Conservation (phyloP, 2,888 invertebrate genomes). For the Eristalis intricaria region DNA sequence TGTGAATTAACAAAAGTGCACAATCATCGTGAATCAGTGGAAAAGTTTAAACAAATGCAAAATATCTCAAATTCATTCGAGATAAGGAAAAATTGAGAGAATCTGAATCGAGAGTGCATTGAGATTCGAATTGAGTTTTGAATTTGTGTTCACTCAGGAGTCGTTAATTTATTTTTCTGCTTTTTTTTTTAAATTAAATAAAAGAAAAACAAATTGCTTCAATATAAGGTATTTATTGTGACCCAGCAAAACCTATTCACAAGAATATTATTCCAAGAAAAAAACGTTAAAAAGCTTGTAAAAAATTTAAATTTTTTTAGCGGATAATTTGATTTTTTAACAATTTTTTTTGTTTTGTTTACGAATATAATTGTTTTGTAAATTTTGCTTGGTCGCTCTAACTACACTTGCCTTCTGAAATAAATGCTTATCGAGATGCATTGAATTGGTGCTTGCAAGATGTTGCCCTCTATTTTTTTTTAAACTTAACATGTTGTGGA, state of each 20-base stretch:
- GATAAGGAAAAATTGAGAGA: not conserved
- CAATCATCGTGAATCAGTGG: not conserved
- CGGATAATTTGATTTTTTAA: not conserved
- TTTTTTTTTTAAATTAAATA: conserved; percentile 42
- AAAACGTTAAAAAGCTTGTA: conserved; percentile 1
- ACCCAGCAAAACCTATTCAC: conserved; percentile 57
- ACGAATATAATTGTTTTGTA: conserved; percentile 46
- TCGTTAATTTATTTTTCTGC: not conserved
- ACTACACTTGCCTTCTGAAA: conserved; percentile 26
- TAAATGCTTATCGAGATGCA: not conserved
- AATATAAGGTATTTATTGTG: conserved; percentile 67
- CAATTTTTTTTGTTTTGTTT: not conserved
- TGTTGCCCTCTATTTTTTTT: not conserved
- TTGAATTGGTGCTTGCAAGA: conserved; percentile 59
- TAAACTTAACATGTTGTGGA: not conserved
- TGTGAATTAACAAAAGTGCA: not conserved
- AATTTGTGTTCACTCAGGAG: conserved; percentile 44
- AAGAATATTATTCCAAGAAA: conserved; percentile 26
- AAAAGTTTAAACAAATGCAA: not conserved
- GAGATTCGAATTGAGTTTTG: conserved; percentile 41
- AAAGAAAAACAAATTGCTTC: conserved; percentile 55
- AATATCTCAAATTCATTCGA: not conserved
- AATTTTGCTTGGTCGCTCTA: conserved; percentile 64
- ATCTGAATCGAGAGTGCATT: not conserved
- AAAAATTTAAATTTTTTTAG: not conserved